A percentile compares a stretch with the other conserved stretches of the same genome.
Evolutionary conservation across 1,140 invertebrate genomes (phyloP).

Genomic region (Dreissena rostriformis): DNA sequence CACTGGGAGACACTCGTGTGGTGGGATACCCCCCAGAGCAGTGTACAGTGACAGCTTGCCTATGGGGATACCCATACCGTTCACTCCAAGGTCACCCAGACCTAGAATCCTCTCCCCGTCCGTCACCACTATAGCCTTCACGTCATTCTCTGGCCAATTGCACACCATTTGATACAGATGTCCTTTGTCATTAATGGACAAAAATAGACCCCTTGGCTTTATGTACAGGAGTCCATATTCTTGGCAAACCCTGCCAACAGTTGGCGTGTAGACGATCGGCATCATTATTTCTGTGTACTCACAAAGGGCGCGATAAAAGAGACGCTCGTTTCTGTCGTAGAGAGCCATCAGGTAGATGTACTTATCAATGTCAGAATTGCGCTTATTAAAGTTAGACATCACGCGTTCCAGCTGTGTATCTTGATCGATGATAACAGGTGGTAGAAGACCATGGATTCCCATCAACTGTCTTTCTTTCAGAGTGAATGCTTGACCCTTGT

Average conservation of each 20-base stretch:
- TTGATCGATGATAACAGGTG: conserved; percentile 75
- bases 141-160: conserved; percentile 94
- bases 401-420: conserved; percentile 77
- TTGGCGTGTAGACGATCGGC: conserved; percentile 99
- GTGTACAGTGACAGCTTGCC: conserved; percentile 81
- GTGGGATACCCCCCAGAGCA: conserved; percentile 78
- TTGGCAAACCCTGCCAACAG: conserved; percentile 98
- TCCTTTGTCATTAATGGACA: conserved; percentile 98
- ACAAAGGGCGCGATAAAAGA: conserved; percentile 96
- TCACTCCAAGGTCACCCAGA: conserved; percentile 80
- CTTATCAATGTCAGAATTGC: conserved; percentile 74
- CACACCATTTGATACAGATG: conserved; percentile 89
- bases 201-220: conserved; percentile 95
- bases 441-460: conserved; percentile 80
- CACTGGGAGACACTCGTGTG: conserved; percentile 78
- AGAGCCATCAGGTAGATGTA: conserved; percentile 79
- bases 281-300: conserved; percentile 98
- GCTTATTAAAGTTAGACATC: conserved; percentile 76
- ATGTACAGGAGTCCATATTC: conserved; percentile 97
- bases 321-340: conserved; percentile 79
- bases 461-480: conserved; percentile 79
- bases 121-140: conserved; percentile 85
- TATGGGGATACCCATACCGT: conserved; percentile 81
- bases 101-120: conserved; percentile 81
- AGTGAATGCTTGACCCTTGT: conserved; percentile 80